phyloP scores from a whole-genome alignment of 2,888 invertebrate genomes.

The Pseudoips prasinana region DNA sequence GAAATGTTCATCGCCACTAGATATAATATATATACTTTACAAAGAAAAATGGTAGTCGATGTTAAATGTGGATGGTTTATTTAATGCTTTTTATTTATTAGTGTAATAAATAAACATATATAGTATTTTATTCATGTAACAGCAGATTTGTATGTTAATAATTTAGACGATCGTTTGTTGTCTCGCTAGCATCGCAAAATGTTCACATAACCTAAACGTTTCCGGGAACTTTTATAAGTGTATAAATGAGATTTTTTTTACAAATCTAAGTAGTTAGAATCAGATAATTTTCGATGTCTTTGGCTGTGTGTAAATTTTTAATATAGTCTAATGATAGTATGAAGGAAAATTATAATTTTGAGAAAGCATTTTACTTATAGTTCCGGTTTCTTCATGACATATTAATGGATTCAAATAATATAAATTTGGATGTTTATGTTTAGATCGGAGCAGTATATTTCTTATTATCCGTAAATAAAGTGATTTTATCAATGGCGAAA shows the following conservation, averaged over 20 bases:
- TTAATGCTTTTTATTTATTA: slow-evolving; percentile 54
- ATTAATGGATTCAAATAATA: slow-evolving; percentile 55
- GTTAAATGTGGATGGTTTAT: slow-evolving; percentile 50
- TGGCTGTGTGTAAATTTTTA: slow-evolving; percentile 79
- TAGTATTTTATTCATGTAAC: slow-evolving; percentile 44
- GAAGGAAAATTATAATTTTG: slow-evolving; percentile 69
- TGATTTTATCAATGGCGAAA: slow-evolving; percentile 69
- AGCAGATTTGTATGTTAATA: slow-evolving; percentile 43
- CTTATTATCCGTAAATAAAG: slow-evolving; percentile 75
- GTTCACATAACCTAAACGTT: slow-evolving; percentile 76
- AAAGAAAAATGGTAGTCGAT: slow-evolving; percentile 76
- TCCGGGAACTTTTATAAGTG: slow-evolving; percentile 56
- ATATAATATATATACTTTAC: slow-evolving; percentile 58
- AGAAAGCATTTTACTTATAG: slow-evolving; percentile 68
- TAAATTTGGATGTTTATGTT: slow-evolving; percentile 72
- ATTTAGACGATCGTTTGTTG: slow-evolving; percentile 44
- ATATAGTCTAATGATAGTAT: slow-evolving; percentile 57
- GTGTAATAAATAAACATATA: slow-evolving; percentile 43
- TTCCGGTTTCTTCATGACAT: slow-evolving; percentile 62
- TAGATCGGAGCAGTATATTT: slow-evolving; percentile 71
- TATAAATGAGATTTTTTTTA: slow-evolving; percentile 61
- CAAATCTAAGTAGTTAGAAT: slow-evolving; percentile 69
- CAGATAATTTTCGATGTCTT: slow-evolving; percentile 75
- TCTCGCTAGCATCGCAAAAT: slow-evolving; percentile 81
- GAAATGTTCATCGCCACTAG: slow-evolving; percentile 52